These are phyloP conservation scores for Strix aluco DNA, from an alignment of 2,113 vertebrate genomes.

Conservation along the genomic window DNA sequence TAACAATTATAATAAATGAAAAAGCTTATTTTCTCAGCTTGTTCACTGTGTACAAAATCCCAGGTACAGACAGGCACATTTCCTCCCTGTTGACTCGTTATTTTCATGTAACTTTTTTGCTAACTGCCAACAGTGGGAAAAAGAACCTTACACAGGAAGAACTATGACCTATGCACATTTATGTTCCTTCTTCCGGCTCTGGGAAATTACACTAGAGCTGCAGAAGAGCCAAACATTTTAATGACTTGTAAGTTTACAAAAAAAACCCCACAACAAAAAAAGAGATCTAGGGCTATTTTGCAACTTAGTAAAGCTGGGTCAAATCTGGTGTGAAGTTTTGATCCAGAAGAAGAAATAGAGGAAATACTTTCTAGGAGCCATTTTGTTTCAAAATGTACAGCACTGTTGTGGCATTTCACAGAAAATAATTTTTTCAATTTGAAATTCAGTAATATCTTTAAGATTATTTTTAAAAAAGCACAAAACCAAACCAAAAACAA, in stretches of 20 bases:
- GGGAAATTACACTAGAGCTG: neutral
- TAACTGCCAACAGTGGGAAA: neutral
- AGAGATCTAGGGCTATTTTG: neutral
- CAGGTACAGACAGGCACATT: neutral
- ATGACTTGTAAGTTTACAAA: neutral
- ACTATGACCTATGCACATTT: neutral
- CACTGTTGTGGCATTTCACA: neutral
- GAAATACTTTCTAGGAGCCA: neutral
- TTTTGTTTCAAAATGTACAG: neutral
- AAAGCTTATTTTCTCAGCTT: neutral
- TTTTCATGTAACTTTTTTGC: neutral
- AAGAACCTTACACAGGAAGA: neutral
- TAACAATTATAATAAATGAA: neutral
- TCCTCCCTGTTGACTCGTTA: neutral
- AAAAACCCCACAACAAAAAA: neutral
- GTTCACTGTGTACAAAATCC: neutral
- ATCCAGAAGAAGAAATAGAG: neutral
- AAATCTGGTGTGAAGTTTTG: neutral
- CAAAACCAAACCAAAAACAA: neutral
- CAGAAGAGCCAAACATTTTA: neutral
- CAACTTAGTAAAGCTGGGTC: neutral
- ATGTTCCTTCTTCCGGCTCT: neutral
- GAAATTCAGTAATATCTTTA: neutral
- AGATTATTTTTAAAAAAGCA: neutral
- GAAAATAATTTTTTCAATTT: neutral